Evolutionary conservation across 2,888 invertebrate species (phyloP).

Genomic region (Hemithea aestivaria): DNA sequence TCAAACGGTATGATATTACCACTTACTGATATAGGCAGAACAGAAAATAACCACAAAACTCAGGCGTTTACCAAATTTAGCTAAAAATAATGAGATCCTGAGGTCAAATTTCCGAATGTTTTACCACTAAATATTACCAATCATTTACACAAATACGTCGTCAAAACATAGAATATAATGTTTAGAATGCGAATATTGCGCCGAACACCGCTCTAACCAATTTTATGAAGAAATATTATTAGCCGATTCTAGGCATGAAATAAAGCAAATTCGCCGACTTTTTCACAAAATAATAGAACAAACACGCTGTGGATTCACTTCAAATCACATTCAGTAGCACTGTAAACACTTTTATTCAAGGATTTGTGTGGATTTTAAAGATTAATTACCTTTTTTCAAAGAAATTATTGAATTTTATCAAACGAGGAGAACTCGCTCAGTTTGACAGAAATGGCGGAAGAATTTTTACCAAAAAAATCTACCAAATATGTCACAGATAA

Average conservation of each 20-base stretch:
- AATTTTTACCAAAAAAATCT: too few relatives aligned
- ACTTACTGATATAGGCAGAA: too few relatives aligned
- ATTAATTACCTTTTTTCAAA: conserved; percentile 50
- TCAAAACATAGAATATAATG: neutral
- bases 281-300: conserved; percentile 13
- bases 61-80: too few relatives aligned
- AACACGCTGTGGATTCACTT: conserved; percentile 17
- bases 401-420: conserved; percentile 19
- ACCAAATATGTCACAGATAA: too few relatives aligned
- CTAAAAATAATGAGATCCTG: too few relatives aligned
- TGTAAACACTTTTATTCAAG: neutral
- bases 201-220: neutral
- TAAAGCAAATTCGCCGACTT: conserved; percentile 1
- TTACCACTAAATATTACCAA: too few relatives aligned
- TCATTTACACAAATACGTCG: too few relatives aligned
- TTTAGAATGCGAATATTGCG: neutral
- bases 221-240: neutral
- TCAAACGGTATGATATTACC: too few relatives aligned
- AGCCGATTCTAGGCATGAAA: conserved; percentile 8
- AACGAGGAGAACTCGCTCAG: conserved; percentile 29
- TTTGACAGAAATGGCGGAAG: conserved; percentile 30
- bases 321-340: conserved; percentile 4
- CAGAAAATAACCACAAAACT: too few relatives aligned
- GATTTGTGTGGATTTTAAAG: conserved; percentile 39
- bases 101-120: too few relatives aligned